Percentiles rank a stretch among this genome's conserved stretches.
Evolutionary conservation across 2,797 vertebrate genomes (phyloP).

Genomic region (Gadopsis bispinosus): DNA sequence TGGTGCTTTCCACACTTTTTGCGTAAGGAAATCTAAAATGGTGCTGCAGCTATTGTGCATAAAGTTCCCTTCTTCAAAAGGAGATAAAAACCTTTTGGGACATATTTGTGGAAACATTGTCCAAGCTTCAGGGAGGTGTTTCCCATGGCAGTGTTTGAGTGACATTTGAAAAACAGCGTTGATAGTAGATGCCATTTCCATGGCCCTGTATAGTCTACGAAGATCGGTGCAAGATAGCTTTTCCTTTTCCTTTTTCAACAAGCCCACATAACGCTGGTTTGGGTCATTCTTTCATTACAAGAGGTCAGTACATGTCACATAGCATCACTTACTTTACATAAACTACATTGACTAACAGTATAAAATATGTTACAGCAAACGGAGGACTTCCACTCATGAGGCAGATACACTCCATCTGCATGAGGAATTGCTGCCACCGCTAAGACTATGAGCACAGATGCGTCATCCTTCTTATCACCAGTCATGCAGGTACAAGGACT

Average conservation of each 20-base stretch:
- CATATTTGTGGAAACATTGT: neutral
- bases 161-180: neutral
- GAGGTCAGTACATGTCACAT: neutral
- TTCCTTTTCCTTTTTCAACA: neutral
- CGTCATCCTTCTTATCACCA: conserved; percentile 75
- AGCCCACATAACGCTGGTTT: neutral
- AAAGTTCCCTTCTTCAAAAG: neutral
- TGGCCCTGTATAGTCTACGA: neutral
- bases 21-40: too few species aligned
- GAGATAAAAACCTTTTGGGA: neutral
- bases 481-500: conserved; percentile 74
- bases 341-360: neutral
- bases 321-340: neutral
- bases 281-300: neutral
- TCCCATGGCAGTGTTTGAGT: neutral
- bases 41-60: neutral
- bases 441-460: conserved; percentile 63
- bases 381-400: conserved; percentile 6
- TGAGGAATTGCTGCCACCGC: conserved; percentile 59
- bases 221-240: neutral
- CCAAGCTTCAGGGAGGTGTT: neutral
- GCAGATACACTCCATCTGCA: conserved; percentile 15
- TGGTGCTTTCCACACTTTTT: neutral
- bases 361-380: neutral
- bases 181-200: neutral